These are phyloP conservation scores for Columba guinea DNA, from an alignment of 2,797 vertebrate species.

Conservation along the genomic window DNA sequence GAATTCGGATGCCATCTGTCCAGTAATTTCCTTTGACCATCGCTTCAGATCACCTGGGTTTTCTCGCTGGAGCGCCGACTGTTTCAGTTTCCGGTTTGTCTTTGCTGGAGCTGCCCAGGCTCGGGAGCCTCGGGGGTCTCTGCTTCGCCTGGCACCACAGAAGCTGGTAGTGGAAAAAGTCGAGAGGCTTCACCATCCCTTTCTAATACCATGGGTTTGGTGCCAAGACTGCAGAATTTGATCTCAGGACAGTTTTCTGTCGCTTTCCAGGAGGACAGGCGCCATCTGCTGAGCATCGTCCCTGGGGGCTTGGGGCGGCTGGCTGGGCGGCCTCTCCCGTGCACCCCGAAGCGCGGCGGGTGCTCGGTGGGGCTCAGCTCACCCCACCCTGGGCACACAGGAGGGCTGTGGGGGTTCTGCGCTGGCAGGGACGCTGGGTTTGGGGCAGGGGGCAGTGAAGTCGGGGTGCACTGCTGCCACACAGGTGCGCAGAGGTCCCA, in stretches of 20 bases:
- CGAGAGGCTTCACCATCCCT: no score
- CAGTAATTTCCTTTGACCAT: no score
- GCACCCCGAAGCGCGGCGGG: rapidly evolving
- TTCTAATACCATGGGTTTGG: no score
- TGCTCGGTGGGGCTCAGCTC: background rate
- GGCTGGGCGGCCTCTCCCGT: rapidly evolving
- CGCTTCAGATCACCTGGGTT: rapidly evolving
- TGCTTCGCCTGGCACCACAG: no score
- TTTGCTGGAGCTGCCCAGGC: background rate
- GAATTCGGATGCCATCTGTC: no score
- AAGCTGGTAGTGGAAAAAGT: no score
- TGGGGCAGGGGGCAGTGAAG: background rate
- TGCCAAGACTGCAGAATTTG: no score
- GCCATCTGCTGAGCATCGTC: no score
- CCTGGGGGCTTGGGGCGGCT: no score
- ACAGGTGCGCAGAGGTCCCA: background rate
- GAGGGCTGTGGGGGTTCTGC: background rate
- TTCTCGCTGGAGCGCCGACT: rapidly evolving
- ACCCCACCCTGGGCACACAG: no score
- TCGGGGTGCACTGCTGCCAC: background rate
- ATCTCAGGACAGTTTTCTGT: rapidly evolving
- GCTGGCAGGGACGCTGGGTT: rapidly evolving
- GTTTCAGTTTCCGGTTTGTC: background rate
- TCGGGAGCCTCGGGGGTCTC: no score
- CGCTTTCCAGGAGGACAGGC: background rate